Conservation (phyloP, 2,888 invertebrate species). For the Himalopsyche japonica region DNA sequence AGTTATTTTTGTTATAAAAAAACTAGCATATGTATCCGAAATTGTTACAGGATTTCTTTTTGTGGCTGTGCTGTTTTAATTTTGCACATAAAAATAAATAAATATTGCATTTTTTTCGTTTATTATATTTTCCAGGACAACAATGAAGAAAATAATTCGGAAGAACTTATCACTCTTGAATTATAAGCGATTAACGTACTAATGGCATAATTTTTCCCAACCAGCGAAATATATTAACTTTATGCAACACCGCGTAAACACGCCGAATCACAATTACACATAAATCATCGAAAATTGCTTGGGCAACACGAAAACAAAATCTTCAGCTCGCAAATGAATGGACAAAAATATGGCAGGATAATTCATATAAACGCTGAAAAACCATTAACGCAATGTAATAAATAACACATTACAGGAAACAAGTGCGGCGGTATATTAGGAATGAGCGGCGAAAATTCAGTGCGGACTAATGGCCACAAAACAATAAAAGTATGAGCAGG, state of each 20-base stretch:
- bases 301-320: neutral
- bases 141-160: too few relatives aligned
- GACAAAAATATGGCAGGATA: neutral
- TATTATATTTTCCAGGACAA: too few relatives aligned
- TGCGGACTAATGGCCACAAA: conserved; percentile 4
- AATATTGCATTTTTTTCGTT: too few relatives aligned
- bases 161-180: too few relatives aligned
- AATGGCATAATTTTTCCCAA: neutral
- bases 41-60: too few relatives aligned
- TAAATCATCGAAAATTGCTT: neutral
- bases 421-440: conserved; percentile 17
- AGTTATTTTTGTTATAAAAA: too few relatives aligned
- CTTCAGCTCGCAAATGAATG: neutral
- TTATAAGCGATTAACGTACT: too few relatives aligned
- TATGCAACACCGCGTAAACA: neutral
- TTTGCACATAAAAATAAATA: too few relatives aligned
- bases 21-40: too few relatives aligned
- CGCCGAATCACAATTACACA: neutral
- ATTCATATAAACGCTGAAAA: conserved; percentile 10
- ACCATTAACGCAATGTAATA: conserved; percentile 23
- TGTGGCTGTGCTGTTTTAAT: too few relatives aligned
- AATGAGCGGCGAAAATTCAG: neutral
- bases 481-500: conserved; percentile 14
- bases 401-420: conserved; percentile 27
- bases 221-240: neutral